Conservation (phyloP, 2,888 invertebrate genomes). For the Anticlea derivata region DNA sequence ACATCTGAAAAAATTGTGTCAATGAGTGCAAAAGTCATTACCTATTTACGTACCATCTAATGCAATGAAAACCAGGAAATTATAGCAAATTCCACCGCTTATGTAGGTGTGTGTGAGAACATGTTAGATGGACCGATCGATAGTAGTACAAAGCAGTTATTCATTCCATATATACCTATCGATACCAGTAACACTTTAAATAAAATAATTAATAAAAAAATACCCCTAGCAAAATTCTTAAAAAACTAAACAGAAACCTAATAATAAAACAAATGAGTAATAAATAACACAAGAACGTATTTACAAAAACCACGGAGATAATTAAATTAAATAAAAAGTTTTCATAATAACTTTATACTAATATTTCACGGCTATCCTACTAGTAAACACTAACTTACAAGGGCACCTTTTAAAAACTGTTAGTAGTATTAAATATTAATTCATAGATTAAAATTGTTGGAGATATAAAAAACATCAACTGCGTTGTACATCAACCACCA, state of each 20-base stretch:
- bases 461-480: constrained; percentile 53
- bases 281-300: too few relatives aligned
- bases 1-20: constrained; percentile 76
- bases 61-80: constrained; percentile 64
- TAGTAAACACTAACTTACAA: neutral
- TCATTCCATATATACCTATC: constrained; percentile 47
- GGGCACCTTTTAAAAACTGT: neutral
- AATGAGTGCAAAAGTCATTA: constrained; percentile 56
- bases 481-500: constrained; percentile 62
- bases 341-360: constrained; percentile 11
- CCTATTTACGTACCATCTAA: constrained; percentile 38
- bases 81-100: constrained; percentile 60
- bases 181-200: neutral
- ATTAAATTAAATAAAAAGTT: constrained; percentile 2
- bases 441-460: constrained; percentile 28
- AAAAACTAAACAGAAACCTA: too few relatives aligned
- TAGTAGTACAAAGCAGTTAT: constrained; percentile 77
- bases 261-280: too few relatives aligned
- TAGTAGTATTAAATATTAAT: constrained; percentile 3
- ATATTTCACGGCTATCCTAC: constrained; percentile 5
- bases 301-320: neutral
- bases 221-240: too few relatives aligned
- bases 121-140: constrained; percentile 40
- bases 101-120: constrained; percentile 36
- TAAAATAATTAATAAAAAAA: neutral